Base-by-base conservation (phyloP, 2,888 invertebrate species). In the Sycophila texana region DNA sequence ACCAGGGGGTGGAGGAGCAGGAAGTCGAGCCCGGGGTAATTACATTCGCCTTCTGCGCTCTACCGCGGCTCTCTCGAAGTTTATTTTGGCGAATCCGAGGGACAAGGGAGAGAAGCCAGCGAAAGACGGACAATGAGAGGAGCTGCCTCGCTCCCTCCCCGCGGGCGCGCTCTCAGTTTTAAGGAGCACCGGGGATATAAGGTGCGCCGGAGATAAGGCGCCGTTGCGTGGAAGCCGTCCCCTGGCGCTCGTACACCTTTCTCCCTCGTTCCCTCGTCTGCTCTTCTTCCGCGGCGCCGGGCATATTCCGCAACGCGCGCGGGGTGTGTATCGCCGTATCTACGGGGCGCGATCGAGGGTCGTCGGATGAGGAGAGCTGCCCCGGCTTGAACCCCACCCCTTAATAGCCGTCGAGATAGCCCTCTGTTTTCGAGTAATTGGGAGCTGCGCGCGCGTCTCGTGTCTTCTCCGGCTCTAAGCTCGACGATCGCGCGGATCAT, bases 401-500 rank as follows among this genome's bases (percentile, higher is more conserved):
- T 51, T 58, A 72, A 77, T 72, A 77, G 70, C 47, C 66, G 53
- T 30, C 22, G 57, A 65, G 71, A 77, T 70, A 71, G 65, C 58
- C 61, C 65, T 65, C 63, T 72, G 65, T 77, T 72, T 39, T 72
- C 68, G 68, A 68, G 68, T 78, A 78, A 78, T 78, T 78, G 74
- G 68, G 55, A 61, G 67, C 55, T 68, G 55, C n/a, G 66, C 39
- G 30, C 39, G 39, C 51, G 14, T 57, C 47, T 57, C 73, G 39
- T 39, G 39, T 26, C 47, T 39, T 18, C 57, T 18, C 26, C 3
- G 26, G 39, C 47, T 7, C 16, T 7, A 7, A 12, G 63, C 16
- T 51, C 18, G 4, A 51, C 4, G 18, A 7, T 14, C 51, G 51
- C 49, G 51, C 47, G 66, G 51, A 51, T 51, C 49, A 18, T 12